Evolutionary conservation across 2,888 invertebrate genomes (phyloP).

Genomic region (Neuroscelio doddi): DNA sequence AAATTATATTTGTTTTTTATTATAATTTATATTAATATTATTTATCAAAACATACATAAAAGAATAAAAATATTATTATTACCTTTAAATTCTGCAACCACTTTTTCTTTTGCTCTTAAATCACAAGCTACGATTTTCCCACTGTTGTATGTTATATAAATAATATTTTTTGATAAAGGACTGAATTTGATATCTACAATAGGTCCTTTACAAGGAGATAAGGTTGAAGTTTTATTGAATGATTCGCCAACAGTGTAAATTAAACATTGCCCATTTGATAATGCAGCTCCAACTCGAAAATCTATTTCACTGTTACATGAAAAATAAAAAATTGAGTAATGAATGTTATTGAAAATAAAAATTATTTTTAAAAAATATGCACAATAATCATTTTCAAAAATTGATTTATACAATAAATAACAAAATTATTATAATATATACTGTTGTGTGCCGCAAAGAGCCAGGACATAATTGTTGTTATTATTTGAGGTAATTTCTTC

Average conservation of each 20-base stretch:
- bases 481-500: no score
- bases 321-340: constrained; percentile 13
- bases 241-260: constrained; percentile 73
- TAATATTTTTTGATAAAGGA: constrained; percentile 74
- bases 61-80: no score
- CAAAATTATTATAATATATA: no score
- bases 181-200: constrained; percentile 77
- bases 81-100: constrained; percentile 72
- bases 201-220: constrained; percentile 72
- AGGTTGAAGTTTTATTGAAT: constrained; percentile 65
- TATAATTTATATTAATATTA: constrained; percentile 45
- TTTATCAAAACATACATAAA: no score
- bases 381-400: no score
- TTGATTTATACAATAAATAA: no score
- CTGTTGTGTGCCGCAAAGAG: no score
- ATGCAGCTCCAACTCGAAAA: constrained; percentile 72
- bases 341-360: no score
- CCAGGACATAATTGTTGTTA: no score
- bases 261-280: constrained; percentile 73
- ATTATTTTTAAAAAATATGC: no score
- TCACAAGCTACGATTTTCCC: constrained; percentile 79
- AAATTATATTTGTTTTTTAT: no score
- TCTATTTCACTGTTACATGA: constrained; percentile 60
- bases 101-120: constrained; percentile 74
- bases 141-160: constrained; percentile 77